Evolutionary conservation across 1,140 invertebrate genomes (phyloP), one percentile per base, ranked within the genome.

Genomic region (Drosophila lini): DNA sequence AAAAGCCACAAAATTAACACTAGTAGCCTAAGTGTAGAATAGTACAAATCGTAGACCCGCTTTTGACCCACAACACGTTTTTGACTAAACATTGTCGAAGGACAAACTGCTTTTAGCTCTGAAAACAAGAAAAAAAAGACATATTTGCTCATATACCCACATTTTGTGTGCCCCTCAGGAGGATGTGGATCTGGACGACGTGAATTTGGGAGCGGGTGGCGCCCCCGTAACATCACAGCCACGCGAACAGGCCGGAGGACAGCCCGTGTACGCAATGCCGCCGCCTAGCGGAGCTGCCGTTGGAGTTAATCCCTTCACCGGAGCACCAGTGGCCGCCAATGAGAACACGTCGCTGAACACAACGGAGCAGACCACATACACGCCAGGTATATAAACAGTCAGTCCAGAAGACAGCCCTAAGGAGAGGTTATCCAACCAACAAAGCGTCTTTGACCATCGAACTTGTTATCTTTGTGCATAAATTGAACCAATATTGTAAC

Each of bases 351-450:
- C 93, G 48, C 85, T 94, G 42, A 94, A 94, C 90, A 92, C 93
- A 81, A 92, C 93, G 70, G 93, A 93, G 78, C 93, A 93, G 67
- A 93, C 93, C 57, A 93, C 93, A 63, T 94, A 94, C 78, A 94
- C 93, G 64, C 93, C 93, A 92, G 93, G 93, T 94, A 93, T 84
- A 91, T 91, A 92, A 90, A 80, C 48, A 68, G 58, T 71, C 52
- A 32, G 22, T 41, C 45, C 45, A 48, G 63, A 50, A 61, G 45
- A 47, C 31, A 55, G 41, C 59, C 42, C 25, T 8, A 28, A 55
- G 52, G 40, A 61, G 62, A 16, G 32, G 40, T 60, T 70, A 62
- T 63, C 60, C 75, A 67, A 34, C 60, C 64, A 59, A 62, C 53
- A 85, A 77, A 83, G 84, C 83, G 84, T 88, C 78, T 89, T 65